Conservation (phyloP, 2,113 vertebrate genomes). For the Labeo catla region DNA sequence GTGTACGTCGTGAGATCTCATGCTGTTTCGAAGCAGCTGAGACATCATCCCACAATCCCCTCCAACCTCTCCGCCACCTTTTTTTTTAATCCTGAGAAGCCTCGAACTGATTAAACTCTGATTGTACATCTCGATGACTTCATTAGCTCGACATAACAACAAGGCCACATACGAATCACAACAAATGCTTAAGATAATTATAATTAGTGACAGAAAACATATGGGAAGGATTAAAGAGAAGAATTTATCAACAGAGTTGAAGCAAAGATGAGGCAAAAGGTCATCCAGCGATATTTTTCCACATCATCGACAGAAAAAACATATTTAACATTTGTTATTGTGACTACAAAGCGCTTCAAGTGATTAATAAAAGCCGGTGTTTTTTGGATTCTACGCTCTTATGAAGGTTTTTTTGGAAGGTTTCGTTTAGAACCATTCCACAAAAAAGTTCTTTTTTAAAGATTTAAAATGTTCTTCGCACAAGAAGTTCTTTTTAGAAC, state of each 20-base stretch:
- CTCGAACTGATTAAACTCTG: background rate
- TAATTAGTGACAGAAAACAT: background rate
- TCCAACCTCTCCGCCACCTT: background rate
- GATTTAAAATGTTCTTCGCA: background rate
- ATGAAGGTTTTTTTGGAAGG: background rate
- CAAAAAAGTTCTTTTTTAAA: background rate
- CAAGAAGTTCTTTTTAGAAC: background rate
- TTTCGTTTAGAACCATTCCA: background rate
- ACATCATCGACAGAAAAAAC: background rate
- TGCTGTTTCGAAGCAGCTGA: slow-evolving; percentile 20
- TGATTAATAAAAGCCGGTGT: background rate
- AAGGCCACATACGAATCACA: slow-evolving; percentile 13
- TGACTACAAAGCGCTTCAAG: background rate
- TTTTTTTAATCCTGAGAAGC: background rate
- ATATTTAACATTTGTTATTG: background rate
- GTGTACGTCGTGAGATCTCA: background rate
- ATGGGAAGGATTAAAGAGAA: slow-evolving; percentile 41
- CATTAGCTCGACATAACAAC: slow-evolving; percentile 1
- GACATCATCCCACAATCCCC: background rate
- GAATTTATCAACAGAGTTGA: slow-evolving; percentile 27
- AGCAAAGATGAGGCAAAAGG: background rate
- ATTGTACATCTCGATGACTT: slow-evolving; percentile 1
- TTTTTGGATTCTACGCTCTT: background rate
- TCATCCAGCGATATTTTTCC: slow-evolving; percentile 9
- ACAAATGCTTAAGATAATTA: slow-evolving; percentile 21